Percentiles rank a stretch among this genome's conserved stretches.
These are phyloP conservation scores for Tachina fera DNA, from an alignment of 2,888 invertebrate species.

Conservation along the genomic window DNA sequence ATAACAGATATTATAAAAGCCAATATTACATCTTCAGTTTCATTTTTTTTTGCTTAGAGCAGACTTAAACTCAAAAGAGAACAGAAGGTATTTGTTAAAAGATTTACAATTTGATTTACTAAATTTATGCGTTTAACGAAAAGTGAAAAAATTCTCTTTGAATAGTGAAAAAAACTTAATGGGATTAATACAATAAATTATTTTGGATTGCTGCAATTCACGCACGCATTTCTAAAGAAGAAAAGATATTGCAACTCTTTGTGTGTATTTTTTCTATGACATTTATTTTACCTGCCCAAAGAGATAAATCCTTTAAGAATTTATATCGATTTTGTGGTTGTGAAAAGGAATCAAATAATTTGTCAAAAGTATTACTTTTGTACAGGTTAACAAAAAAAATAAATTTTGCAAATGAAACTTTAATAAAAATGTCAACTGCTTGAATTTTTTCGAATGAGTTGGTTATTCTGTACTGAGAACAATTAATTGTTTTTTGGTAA, in stretches of 20 bases:
- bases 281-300: background rate
- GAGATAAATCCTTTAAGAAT: conserved; percentile 5
- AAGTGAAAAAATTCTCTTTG: background rate
- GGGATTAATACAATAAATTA: conserved; percentile 19
- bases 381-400: background rate
- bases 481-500: too few species aligned
- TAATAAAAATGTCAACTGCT: conserved; percentile 41
- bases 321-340: conserved; percentile 16
- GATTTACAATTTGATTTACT: conserved; percentile 64
- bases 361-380: conserved; percentile 8
- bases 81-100: conserved; percentile 34
- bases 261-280: background rate
- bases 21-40: conserved; percentile 14
- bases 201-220: conserved; percentile 13
- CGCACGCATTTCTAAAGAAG: conserved; percentile 19
- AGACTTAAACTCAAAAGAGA: background rate
- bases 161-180: background rate
- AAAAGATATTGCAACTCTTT: background rate
- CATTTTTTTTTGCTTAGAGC: background rate
- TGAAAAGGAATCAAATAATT: conserved; percentile 3
- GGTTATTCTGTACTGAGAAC: too few species aligned
- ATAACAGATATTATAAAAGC: background rate
- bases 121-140: conserved; percentile 54
- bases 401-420: background rate
- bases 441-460: background rate